A percentile compares a stretch with the other conserved stretches of the same genome.
phyloP scores from a whole-genome alignment of 1,140 invertebrate species.

The Phortica variegata region DNA sequence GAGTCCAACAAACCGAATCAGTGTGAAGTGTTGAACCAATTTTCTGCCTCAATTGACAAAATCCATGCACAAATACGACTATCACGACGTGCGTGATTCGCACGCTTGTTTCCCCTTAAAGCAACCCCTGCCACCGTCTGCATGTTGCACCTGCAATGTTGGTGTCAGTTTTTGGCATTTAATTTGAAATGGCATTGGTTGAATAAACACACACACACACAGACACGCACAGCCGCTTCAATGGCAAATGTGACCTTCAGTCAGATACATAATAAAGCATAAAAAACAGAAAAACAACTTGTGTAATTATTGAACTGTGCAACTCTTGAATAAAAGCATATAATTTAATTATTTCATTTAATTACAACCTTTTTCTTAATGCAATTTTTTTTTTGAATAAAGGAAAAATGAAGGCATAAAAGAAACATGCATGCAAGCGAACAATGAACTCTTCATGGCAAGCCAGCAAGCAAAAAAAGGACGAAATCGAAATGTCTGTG shows the following conservation, averaged over 20 bases:
- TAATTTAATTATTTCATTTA: too few species aligned
- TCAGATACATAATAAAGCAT: not conserved
- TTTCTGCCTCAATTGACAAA: not conserved
- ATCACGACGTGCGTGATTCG: not conserved
- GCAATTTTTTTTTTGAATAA: constrained; percentile 1
- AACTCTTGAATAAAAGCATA: too few species aligned
- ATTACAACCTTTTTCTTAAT: too few species aligned
- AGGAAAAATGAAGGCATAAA: constrained; percentile 11
- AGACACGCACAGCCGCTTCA: not conserved
- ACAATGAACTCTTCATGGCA: too few species aligned
- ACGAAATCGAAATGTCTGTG: too few species aligned
- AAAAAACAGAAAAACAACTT: too few species aligned
- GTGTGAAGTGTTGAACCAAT: constrained; percentile 14
- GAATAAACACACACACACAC: constrained; percentile 14
- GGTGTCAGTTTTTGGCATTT: constrained; percentile 42
- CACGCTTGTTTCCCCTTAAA: too few species aligned
- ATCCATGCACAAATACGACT: constrained; percentile 6
- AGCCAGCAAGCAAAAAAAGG: too few species aligned
- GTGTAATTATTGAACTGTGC: too few species aligned
- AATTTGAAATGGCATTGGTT: constrained; percentile 35
- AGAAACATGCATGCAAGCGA: too few species aligned
- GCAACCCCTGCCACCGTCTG: too few species aligned
- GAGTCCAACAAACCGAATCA: constrained; percentile 15
- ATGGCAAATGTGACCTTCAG: not conserved
- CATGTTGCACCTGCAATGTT: too few species aligned